Evolutionary conservation across 2,888 invertebrate genomes (phyloP), one percentile per base, ranked within the genome.

Genomic region (Synanthedon andrenaeformis): DNA sequence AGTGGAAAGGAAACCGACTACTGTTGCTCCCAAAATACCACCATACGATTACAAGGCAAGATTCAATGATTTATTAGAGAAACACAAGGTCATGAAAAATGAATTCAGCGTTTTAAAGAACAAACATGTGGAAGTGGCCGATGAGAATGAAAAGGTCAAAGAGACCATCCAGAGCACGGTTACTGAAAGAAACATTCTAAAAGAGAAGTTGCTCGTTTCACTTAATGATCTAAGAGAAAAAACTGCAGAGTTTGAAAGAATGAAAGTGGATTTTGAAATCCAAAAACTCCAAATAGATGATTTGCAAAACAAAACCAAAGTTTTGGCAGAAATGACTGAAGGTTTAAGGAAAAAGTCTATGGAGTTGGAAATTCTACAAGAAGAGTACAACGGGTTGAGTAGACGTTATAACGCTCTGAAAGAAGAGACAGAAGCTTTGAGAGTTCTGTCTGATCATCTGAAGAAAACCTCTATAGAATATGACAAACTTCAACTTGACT

Each of bases 11-110:
- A 88, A 86, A 60, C 63, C 70, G 19, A 48, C 66, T n/a, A 72
- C 70, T 51, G 80, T 75, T 17, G 85, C 86, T 3, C 90, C 90
- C 53, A 89, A 91, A 58, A 89, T 90, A 52, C 84, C 90, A 6
- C 84, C 91, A 0, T 91, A 92, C 72, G 92, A 92, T 65, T 91
- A 89, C 59, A 91, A 92, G 72, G 91, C 91, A 35, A 89, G 92
- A 52, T 90, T 90, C 59, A 81, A 89, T 65, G 89, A 90, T 62
- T 78, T 93, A 52, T 69, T 86, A 13, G 90, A 90, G 56, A 91
- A 92, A 69, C 87, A 91, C 59, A 89, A 89, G 59, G 69, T 62
- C 1, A 72, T 91, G 11, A 90, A 90, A 64, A 76, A 72, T 52
- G 89, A 90, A 62, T 81, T 86, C 55, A 87, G 75, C 49, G 82